phyloP scores from a whole-genome alignment of 2,113 vertebrate species.

The Erythrolamprus reginae region DNA sequence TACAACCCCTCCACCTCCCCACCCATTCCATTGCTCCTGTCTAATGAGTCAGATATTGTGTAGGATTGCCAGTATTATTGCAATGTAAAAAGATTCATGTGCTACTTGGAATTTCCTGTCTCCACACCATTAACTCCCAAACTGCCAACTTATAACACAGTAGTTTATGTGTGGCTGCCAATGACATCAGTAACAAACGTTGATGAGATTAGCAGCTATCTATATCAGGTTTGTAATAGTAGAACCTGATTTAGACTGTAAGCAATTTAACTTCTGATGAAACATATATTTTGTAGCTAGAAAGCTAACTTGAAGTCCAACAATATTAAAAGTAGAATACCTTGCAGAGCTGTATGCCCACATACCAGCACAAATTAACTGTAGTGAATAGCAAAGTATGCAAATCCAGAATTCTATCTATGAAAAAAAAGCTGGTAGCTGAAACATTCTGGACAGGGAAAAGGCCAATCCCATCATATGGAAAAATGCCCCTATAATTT shows the following conservation, averaged over 20 bases:
- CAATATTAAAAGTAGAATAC: neutral
- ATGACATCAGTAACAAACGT: neutral
- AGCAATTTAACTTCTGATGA: neutral
- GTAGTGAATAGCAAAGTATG: neutral
- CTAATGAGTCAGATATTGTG: neutral
- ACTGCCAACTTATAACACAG: neutral
- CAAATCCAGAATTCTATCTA: neutral
- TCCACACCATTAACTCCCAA: neutral
- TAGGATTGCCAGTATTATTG: neutral
- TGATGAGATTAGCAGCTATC: neutral
- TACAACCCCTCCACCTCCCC: rapidly evolving
- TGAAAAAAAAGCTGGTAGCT: neutral
- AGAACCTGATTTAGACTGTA: neutral
- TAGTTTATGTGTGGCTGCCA: neutral
- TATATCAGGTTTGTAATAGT: neutral
- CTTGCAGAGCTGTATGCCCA: neutral
- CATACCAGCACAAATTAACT: neutral
- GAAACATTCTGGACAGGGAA: neutral
- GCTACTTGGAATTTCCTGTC: neutral
- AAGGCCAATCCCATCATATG: neutral
- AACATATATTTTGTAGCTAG: neutral
- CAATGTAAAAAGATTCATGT: neutral
- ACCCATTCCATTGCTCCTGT: neutral
- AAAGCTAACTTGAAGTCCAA: neutral
- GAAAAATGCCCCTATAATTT: neutral